Base-by-base conservation (phyloP, 1,140 invertebrate genomes). In the Maconellicoccus hirsutus region DNA sequence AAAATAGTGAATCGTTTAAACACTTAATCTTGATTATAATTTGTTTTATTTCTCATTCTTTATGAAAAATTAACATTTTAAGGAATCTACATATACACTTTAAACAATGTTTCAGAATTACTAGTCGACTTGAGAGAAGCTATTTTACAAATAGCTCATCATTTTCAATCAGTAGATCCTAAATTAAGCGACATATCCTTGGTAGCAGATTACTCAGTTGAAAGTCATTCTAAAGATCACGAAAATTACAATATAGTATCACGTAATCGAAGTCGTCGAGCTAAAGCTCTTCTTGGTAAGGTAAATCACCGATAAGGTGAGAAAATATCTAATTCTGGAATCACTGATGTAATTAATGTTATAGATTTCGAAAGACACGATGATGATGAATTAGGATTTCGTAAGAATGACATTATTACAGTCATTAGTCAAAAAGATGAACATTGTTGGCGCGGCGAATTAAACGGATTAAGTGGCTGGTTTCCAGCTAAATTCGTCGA, bases 401-500 rank as follows among this genome's bases (percentile, higher is more conserved):
- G 94, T 69, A 96, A 96, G 81, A 98, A 98, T 84, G 96, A 98
- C 81, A 94, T 98, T 19, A 98, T 98, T 59, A 97, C 93, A 63
- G 93, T 99, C 38, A 90, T 99, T 26, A 97, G 93, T 77, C 94
- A 96, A 78, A 94, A 95, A 79, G 98, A 99, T 83, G 98, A 99
- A 78, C 96, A 99, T 79, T 99, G 98, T 80, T 99, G 98, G 98
- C 89, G 98, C 73, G 98, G 98, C 66, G 98, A 99, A 81, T 79
- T 99, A 1, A 98, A 99, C 85, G 97, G 97, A 1, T 79, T 98
- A 33, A 83, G 93, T 79, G 97, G 97, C 42, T 99, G 97, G 97
- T 99, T 99, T 83, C 98, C 98, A 21, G 96, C 98, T 6, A 94
- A 97, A 81, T 98, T 98, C 85, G 96, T 98, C 0, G 91, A 96